Evolutionary conservation across 2,888 invertebrate species (phyloP), one percentile per base, ranked within the genome.

Genomic region (Drosophila meridiana): DNA sequence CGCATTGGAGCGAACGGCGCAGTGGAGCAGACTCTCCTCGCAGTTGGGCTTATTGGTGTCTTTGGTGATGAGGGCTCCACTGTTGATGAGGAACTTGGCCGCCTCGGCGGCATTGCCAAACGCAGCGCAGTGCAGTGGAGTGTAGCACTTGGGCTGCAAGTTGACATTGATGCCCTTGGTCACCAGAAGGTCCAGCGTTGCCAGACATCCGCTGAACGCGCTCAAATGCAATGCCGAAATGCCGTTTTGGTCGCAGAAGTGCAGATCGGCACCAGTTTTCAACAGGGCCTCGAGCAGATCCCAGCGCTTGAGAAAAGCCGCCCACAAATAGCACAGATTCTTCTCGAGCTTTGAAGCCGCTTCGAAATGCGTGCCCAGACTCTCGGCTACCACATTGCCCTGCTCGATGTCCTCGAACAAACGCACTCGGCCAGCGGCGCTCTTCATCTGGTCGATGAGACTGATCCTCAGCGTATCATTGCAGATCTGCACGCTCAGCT

Each of bases 71-170:
- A 95, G 94, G 61, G 97, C 96, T 28, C 96, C 96, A 76, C 95
- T 95, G 74, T 95, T 95, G 73, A 98, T 94, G 71, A 98, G 94
- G 89, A 97, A 95, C 92, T 95, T 95, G 64, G 97, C 96, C 14
- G 97, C 97, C 88, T 96, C 96, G 61, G 96, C 95, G 73, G 97
- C 96, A 90, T 98, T 97, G 14, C 98, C 97, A 93, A 97, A 97
- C 40, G 98, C 97, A 14, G 98, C 97, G 91, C 97, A 97, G 92
- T 98, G 98, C 69, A 98, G 94, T 0, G 98, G 97, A 53, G 96
- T 96, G 91, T 96, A 96, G 83, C 95, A 95, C 91, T 96, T 95
- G 69, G 95, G 95, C 90, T 95, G 94, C 59, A 95, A 94, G 93
- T 96, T 96, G 9, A 96, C 95, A 86, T 96, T 96, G 78, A 95